phyloP scores from a whole-genome alignment of 2,888 invertebrate genomes.

The Phortica magna region DNA sequence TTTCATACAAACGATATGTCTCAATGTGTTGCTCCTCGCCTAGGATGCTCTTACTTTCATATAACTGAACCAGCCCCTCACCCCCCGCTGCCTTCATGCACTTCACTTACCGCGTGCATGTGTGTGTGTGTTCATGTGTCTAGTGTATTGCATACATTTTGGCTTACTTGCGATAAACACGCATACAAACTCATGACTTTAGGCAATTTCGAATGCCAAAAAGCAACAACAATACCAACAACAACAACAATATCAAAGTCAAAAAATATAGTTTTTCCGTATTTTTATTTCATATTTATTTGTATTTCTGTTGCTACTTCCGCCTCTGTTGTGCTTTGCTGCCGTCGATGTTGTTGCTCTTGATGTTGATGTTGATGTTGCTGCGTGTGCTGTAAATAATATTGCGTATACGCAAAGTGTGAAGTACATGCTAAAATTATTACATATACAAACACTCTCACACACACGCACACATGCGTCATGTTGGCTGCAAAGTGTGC shows the following conservation, averaged over 20 bases:
- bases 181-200: conserved; percentile 3
- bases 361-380: neutral
- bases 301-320: neutral
- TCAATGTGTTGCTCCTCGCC: neutral
- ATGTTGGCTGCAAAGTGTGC: neutral
- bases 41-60: neutral
- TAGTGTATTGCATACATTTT: conserved; percentile 23
- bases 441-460: neutral
- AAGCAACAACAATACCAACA: conserved; percentile 8
- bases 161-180: conserved; percentile 15
- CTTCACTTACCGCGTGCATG: neutral
- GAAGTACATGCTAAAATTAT: neutral
- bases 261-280: conserved; percentile 1
- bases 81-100: neutral
- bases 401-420: conserved; percentile 22
- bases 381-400: neutral
- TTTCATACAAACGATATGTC: neutral
- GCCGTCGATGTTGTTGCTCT: too few species aligned
- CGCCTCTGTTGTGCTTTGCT: neutral
- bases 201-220: conserved; percentile 8
- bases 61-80: too few species aligned
- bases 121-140: neutral
- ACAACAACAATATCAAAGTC: conserved; percentile 6
- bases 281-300: conserved; percentile 19
- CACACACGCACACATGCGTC: neutral